phyloP scores from a whole-genome alignment of 2,113 vertebrate species.

The Vombatus ursinus region DNA sequence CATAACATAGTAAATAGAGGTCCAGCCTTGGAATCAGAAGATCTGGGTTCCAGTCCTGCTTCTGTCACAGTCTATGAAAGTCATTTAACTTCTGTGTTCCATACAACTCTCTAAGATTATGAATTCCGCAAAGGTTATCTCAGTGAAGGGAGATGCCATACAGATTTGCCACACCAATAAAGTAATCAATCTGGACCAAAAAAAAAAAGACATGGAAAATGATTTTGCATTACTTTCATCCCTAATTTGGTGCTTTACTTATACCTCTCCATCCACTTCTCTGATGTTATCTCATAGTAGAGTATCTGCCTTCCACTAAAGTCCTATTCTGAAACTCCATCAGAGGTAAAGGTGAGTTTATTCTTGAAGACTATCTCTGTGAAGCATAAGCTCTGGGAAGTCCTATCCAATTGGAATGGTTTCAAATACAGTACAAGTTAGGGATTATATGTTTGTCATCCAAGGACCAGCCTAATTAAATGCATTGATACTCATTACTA shows the following conservation, averaged over 20 bases:
- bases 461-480: not conserved
- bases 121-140: not conserved
- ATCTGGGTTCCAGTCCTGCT: not conserved
- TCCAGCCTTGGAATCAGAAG: constrained; percentile 2
- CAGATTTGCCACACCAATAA: not conserved
- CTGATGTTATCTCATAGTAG: too few relatives aligned
- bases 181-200: not conserved
- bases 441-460: not conserved
- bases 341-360: not conserved
- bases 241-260: too few relatives aligned
- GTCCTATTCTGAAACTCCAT: not conserved
- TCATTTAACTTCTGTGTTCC: not conserved
- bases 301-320: too few relatives aligned
- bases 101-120: not conserved
- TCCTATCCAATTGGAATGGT: not conserved
- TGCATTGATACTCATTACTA: not conserved
- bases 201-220: not conserved
- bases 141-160: not conserved
- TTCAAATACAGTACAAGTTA: not conserved
- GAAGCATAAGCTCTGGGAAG: not conserved
- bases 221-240: not conserved
- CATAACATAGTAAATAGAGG: not conserved
- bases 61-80: not conserved
- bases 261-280: too few relatives aligned
- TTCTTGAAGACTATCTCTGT: not conserved